Percentiles rank a stretch among this genome's conserved stretches.
phyloP scores from a whole-genome alignment of 2,888 invertebrate genomes.

The Caenorhabditis becei region DNA sequence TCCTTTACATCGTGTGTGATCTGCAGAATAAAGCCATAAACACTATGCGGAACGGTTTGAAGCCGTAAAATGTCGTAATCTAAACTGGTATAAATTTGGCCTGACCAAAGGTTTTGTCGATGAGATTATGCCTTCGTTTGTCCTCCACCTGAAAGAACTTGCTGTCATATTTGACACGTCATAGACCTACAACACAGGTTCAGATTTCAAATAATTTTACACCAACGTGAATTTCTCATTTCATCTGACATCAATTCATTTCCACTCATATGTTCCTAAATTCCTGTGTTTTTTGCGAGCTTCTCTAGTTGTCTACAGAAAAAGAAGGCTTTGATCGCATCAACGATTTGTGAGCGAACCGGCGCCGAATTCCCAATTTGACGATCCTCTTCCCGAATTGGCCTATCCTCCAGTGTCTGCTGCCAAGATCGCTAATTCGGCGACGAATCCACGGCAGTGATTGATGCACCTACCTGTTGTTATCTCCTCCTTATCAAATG shows the following conservation, averaged over 20 bases:
- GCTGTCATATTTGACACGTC: too few relatives aligned
- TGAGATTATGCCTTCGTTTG: too few relatives aligned
- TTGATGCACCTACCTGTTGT: slow-evolving; percentile 51
- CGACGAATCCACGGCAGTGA: slow-evolving; percentile 28
- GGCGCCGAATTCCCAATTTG: slow-evolving; percentile 14
- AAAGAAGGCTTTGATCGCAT: slow-evolving; percentile 43
- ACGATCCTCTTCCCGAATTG: slow-evolving; percentile 23
- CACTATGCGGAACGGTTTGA: too few relatives aligned
- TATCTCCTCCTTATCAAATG: slow-evolving; percentile 42
- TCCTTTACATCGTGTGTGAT: too few relatives aligned
- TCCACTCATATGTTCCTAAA: slow-evolving; percentile 4
- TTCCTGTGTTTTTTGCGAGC: slow-evolving; percentile 20
- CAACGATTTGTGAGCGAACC: slow-evolving; percentile 33
- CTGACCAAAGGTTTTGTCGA: too few relatives aligned
- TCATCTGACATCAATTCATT: background rate
- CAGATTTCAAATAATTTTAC: too few relatives aligned
- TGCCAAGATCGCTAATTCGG: slow-evolving; percentile 27
- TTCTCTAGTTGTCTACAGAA: background rate
- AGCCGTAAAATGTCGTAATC: too few relatives aligned
- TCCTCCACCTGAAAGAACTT: too few relatives aligned
- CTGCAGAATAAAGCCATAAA: too few relatives aligned
- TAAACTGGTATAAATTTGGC: too few relatives aligned
- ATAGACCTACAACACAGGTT: too few relatives aligned
- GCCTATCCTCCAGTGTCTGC: slow-evolving; percentile 14
- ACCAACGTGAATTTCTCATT: too few relatives aligned